phyloP scores from a whole-genome alignment of 2,888 invertebrate species.

The Cylloceria caligata region DNA sequence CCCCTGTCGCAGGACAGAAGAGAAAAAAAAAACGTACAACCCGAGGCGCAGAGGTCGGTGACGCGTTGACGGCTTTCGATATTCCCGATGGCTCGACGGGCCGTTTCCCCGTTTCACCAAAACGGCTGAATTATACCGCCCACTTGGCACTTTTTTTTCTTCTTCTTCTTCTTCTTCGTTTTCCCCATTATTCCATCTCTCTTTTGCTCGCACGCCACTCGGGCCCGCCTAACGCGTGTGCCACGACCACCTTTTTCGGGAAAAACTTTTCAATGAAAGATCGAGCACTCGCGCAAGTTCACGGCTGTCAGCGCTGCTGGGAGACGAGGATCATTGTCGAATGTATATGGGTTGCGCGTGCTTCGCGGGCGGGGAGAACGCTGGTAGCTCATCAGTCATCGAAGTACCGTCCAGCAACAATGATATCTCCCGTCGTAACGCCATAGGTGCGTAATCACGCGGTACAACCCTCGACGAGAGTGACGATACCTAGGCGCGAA shows the following conservation, averaged over 20 bases:
- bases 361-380: slow-evolving; percentile 64
- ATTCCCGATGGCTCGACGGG: slow-evolving; percentile 49
- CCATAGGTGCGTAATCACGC: slow-evolving; percentile 24
- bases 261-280: slow-evolving; percentile 76
- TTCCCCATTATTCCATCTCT: slow-evolving; percentile 66
- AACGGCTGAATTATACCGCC: slow-evolving; percentile 82
- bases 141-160: slow-evolving; percentile 74
- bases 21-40: slow-evolving; percentile 53
- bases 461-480: slow-evolving; percentile 71
- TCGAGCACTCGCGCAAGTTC: slow-evolving; percentile 74
- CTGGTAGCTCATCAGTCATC: slow-evolving; percentile 80
- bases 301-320: slow-evolving; percentile 70
- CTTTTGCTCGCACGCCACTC: slow-evolving; percentile 24
- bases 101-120: slow-evolving; percentile 78
- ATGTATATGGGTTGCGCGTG: slow-evolving; percentile 29
- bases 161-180: slow-evolving; percentile 65
- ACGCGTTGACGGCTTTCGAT: slow-evolving; percentile 53
- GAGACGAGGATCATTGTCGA: slow-evolving; percentile 43
- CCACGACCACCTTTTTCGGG: slow-evolving; percentile 50
- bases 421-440: slow-evolving; percentile 32
- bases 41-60: slow-evolving; percentile 36
- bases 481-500: slow-evolving; percentile 26
- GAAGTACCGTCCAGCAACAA: slow-evolving; percentile 66
- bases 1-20: slow-evolving; percentile 39
- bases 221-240: slow-evolving; percentile 9